Evolutionary conservation across 1,140 invertebrate species (phyloP), one percentile per base, ranked within the genome.

Genomic region (Drosophila oshimai): DNA sequence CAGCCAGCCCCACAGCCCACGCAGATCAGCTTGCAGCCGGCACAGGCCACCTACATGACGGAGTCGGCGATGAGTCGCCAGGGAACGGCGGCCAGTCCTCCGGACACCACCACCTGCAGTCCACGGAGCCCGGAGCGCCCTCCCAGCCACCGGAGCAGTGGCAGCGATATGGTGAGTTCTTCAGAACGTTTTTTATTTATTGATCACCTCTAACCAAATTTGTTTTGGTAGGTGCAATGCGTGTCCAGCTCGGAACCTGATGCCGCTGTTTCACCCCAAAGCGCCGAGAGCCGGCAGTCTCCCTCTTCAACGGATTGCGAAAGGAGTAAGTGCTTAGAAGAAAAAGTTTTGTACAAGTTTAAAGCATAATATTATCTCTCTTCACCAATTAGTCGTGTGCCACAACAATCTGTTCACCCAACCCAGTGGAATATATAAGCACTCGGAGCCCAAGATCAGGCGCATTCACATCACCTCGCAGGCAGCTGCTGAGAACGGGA

Each of bases 201-300:
- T 1, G 1, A 10, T 34, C 0, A 2, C 20, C 24, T 36, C n/a
- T 58, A n/a, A 64, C 22, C 3, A 10, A 4, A n/a, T 2, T n/a
- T 49, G 9, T 45, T 6, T 5, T 92, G 92, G 31, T 90, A 96
- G 95, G 96, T 97, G 13, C 95, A 96, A 90, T 96, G 95, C 86
- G 94, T 96, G 41, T 96, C 96, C 2, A 96, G 95, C 79, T 96
- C 95, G 81, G 95, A 96, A 84, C 95, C 94, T 9, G 95, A 96
- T 89, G 93, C 93, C 0, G 95, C 83, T 6, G 72, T 89, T 9
- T 91, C 90, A 4, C 90, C 90, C 0, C 73, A 75, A 22, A 90
- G 86, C 46, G 50, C 31, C 4, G 90, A 91, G 36, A 90, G 90
- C 17, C 58, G 89, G 2, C 90, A 90, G 39, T 91, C 88, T 15